Evolutionary conservation across 1,140 invertebrate genomes (phyloP).

Genomic region (Brachystomella parvula): DNA sequence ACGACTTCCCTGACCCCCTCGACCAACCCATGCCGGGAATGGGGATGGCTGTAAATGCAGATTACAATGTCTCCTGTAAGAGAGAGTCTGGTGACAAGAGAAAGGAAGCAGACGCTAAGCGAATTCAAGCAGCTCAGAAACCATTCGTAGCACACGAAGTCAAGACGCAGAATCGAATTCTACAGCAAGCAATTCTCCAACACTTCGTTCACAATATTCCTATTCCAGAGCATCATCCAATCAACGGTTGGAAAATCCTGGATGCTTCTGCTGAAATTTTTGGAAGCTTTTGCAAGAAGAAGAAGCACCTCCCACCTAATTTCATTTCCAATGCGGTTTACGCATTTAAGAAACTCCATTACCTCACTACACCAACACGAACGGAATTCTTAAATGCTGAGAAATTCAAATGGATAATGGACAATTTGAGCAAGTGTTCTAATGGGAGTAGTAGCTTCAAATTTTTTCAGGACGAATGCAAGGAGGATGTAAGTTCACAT

Average conservation of each 20-base stretch:
- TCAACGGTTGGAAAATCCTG: constrained; percentile 3
- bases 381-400: neutral
- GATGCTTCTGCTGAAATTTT: neutral
- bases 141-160: neutral
- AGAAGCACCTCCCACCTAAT: neutral
- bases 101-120: too few species aligned
- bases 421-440: neutral
- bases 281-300: neutral
- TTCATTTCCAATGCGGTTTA: neutral
- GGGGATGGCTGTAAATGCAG: too few species aligned
- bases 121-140: too few species aligned
- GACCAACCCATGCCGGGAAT: too few species aligned
- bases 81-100: neutral
- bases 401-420: neutral
- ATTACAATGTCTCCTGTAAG: neutral
- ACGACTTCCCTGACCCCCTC: neutral
- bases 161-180: constrained; percentile 3
- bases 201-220: neutral
- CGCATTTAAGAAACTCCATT: neutral
- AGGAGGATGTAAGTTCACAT: neutral
- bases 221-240: neutral
- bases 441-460: neutral
- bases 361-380: neutral
- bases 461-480: neutral
- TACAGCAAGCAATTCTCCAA: neutral